Evolutionary conservation across 2,888 invertebrate genomes (phyloP), one percentile per base, ranked within the genome.

Genomic region (Lochmaea capreae): DNA sequence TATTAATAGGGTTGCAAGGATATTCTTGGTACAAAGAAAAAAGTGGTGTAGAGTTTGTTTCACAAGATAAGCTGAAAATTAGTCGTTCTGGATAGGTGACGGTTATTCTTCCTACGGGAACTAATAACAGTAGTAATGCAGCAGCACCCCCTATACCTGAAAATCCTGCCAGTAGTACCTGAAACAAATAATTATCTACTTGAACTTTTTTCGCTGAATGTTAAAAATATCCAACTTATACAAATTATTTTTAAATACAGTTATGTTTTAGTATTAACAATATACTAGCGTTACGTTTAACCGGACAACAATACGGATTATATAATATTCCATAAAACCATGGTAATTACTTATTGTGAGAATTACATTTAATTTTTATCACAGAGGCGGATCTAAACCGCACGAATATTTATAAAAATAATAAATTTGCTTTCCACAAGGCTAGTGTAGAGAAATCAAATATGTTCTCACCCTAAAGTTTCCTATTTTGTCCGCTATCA

Each of bases 401-500:
- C n/a, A 16, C 52, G 33, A 63, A 10, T 33, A n/a, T 14, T n/a
- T 2, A 63, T 46, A 6, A 14, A 16, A 42, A 63, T 14, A 39
- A 43, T 8, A 46, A 26, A 43, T 18, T 10, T 9, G 14, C 18
- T 11, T 22, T 22, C 4, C 49, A 49, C 65, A 43, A 65, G 39
- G 52, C 54, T 67, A 39, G 26, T 52, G 43, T 66, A 5, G 52
- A 54, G n/a, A 1, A 22, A 65, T 16, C 16, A 8, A 54, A 16
- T 18, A 3, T 6, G 9, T 18, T 76, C 87, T 88, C 84, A 94
- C 94, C 89, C 92, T 93, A 86, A 94, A 94, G 87, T 94, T 94
- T 76, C 94, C 94, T 78, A 94, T 93, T 86, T 93, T 92, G 86
- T 94, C 94, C 0, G 94, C 94, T 54, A 94, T 86, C 88, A 94